Percentiles rank a stretch among this genome's conserved stretches.
phyloP scores from a whole-genome alignment of 2,888 invertebrate species.

The Stictocephala bisonia region DNA sequence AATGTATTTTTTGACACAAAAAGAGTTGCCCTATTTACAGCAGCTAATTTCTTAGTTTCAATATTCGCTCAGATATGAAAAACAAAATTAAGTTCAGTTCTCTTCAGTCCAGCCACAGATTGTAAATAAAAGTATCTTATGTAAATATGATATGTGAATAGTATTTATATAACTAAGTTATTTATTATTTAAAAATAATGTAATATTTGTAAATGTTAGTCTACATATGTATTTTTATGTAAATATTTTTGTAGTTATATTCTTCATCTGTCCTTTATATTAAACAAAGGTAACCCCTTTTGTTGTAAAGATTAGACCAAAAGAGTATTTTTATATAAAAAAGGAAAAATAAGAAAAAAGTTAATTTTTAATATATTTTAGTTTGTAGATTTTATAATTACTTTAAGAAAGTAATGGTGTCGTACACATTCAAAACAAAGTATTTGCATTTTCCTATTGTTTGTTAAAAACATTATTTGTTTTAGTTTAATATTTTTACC shows the following conservation, averaged over 20 bases:
- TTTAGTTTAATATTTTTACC: slow-evolving; percentile 36
- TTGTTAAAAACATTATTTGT: slow-evolving; percentile 24
- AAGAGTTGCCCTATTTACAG: no score
- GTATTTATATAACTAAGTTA: slow-evolving; percentile 34
- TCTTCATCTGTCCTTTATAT: slow-evolving; percentile 32
- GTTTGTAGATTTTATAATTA: slow-evolving; percentile 32
- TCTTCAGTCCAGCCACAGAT: slow-evolving; percentile 35
- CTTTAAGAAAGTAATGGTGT: slow-evolving; percentile 40
- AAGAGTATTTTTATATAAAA: slow-evolving; percentile 42
- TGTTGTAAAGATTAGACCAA: slow-evolving; percentile 40
- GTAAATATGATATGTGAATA: slow-evolving; percentile 17
- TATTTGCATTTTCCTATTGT: slow-evolving; percentile 34
- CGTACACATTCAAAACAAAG: slow-evolving; percentile 15
- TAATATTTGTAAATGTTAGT: slow-evolving; percentile 36
- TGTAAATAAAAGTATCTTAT: slow-evolving; percentile 3
- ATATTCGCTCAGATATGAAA: slow-evolving; percentile 11
- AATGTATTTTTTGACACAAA: no score
- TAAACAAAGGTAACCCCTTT: slow-evolving; percentile 31
- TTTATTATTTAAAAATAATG: slow-evolving; percentile 19
- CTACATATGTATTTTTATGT: slow-evolving; percentile 33
- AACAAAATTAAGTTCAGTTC: slow-evolving; percentile 24
- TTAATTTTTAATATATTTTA: slow-evolving; percentile 41
- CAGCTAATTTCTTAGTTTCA: no score
- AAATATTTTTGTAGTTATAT: slow-evolving; percentile 40
- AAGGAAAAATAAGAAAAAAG: slow-evolving; percentile 13